These are phyloP conservation scores for Agriopis leucophaearia DNA, from an alignment of 2,888 invertebrate species.

Conservation along the genomic window DNA sequence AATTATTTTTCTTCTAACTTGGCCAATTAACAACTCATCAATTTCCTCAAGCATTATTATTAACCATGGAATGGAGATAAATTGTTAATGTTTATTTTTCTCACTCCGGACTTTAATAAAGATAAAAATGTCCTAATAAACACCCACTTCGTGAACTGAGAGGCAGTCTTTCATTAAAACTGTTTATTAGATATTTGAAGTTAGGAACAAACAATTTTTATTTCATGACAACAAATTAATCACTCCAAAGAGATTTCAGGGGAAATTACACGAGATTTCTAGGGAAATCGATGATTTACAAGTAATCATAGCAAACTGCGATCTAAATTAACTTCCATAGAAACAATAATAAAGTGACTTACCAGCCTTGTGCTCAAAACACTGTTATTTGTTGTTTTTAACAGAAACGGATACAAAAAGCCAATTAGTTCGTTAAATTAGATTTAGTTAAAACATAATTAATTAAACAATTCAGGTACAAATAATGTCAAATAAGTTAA, in stretches of 20 bases:
- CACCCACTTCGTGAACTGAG: slow-evolving; percentile 9
- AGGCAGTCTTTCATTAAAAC: slow-evolving; percentile 15
- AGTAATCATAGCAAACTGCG: not conserved
- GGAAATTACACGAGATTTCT: not conserved
- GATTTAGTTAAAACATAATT: too few species aligned
- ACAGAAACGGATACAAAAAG: too few species aligned
- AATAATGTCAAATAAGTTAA: too few species aligned
- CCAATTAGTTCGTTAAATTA: too few species aligned
- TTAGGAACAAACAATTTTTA: slow-evolving; percentile 2
- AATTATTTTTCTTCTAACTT: not conserved
- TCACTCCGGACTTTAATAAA: slow-evolving; percentile 8
- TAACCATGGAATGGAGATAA: slow-evolving; percentile 5
- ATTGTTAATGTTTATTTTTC: slow-evolving; percentile 5
- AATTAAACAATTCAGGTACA: too few species aligned
- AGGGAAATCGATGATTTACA: not conserved
- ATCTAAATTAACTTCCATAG: too few species aligned
- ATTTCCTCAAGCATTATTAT: not conserved
- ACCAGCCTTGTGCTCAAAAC: too few species aligned
- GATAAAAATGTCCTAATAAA: slow-evolving; percentile 17
- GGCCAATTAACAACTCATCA: not conserved
- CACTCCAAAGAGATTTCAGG: not conserved
- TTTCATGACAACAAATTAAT: slow-evolving; percentile 9
- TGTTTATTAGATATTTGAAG: slow-evolving; percentile 6
- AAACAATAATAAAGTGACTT: too few species aligned
- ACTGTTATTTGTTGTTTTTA: too few species aligned